Evolutionary conservation across 2,888 invertebrate species (phyloP).

Genomic region (Branchipolynoe longqiensis): DNA sequence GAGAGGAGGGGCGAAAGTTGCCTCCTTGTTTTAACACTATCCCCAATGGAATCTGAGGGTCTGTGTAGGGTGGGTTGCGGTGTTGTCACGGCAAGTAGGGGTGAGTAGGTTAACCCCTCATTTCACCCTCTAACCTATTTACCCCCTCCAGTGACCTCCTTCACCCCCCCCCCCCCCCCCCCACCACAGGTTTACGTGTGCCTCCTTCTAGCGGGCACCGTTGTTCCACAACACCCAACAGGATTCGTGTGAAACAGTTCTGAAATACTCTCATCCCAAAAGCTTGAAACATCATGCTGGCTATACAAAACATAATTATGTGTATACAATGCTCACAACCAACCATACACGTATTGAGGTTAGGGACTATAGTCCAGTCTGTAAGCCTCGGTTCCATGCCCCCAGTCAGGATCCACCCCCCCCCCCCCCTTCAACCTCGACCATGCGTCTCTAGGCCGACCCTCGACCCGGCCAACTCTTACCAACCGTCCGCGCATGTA

Average conservation of each 20-base stretch:
- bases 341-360: too few relatives aligned
- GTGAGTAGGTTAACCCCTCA: constrained; percentile 16
- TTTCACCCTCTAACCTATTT: constrained; percentile 24
- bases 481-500: constrained; percentile 40
- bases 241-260: too few relatives aligned
- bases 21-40: constrained; percentile 5
- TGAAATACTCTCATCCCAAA: too few relatives aligned
- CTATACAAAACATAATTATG: too few relatives aligned
- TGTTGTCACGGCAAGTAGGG: constrained; percentile 26
- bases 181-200: not conserved
- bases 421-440: constrained; percentile 3
- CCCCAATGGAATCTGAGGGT: too few relatives aligned
- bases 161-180: not conserved
- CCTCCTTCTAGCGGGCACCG: too few relatives aligned
- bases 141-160: not conserved
- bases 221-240: too few relatives aligned
- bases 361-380: too few relatives aligned
- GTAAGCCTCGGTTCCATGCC: too few relatives aligned
- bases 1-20: not conserved
- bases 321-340: too few relatives aligned
- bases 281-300: too few relatives aligned
- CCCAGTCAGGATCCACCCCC: not conserved
- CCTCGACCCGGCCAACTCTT: not conserved
- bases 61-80: constrained; percentile 4
- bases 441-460: not conserved